These are phyloP conservation scores for Elachura formosa DNA, from an alignment of 2,113 vertebrate genomes.

Conservation along the genomic window DNA sequence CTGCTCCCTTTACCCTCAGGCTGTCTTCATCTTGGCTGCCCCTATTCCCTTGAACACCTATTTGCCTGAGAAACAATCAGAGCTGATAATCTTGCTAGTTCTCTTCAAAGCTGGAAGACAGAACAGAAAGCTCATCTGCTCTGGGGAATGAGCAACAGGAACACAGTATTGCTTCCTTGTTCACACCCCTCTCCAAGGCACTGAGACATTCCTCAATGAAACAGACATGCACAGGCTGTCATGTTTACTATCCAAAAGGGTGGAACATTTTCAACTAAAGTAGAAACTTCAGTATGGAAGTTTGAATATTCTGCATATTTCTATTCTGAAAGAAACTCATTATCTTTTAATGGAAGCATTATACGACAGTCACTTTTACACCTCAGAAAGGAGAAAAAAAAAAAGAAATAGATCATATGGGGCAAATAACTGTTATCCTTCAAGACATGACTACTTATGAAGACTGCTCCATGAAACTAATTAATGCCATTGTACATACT, in stretches of 20 bases:
- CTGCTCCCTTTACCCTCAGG: neutral
- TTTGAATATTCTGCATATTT: neutral
- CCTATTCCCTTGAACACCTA: neutral
- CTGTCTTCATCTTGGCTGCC: neutral
- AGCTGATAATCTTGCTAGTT: neutral
- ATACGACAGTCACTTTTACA: neutral
- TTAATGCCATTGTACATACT: neutral
- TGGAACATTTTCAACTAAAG: neutral
- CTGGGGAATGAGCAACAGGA: neutral
- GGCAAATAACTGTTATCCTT: neutral
- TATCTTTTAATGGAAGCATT: neutral
- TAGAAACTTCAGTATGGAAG: neutral
- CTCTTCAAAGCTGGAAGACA: neutral
- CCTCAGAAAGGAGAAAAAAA: neutral
- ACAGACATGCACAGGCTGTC: accelerated
- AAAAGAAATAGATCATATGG: neutral
- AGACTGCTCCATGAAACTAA: neutral
- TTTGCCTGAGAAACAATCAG: neutral
- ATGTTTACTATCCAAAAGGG: neutral
- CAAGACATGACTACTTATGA: neutral
- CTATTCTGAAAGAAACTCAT: neutral
- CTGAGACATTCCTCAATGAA: neutral
- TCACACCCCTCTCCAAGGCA: neutral
- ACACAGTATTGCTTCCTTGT: accelerated
- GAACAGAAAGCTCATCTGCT: neutral